Base-by-base conservation (phyloP, 2,888 invertebrate species). In the Rhorus exstirpatorius region DNA sequence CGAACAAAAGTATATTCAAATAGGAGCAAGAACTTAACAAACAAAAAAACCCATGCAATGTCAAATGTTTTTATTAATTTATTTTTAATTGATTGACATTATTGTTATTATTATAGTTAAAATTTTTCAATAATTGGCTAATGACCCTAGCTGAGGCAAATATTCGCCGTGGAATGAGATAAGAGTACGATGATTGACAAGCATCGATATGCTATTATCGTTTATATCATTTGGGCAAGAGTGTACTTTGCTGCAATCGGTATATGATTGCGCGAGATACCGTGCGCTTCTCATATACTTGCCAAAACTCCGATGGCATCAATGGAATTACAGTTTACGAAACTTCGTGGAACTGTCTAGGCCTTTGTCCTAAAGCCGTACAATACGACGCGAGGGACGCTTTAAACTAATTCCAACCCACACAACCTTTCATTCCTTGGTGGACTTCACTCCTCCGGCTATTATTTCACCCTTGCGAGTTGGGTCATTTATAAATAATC, bases 171-270 rank as follows among this genome's bases (percentile, higher is more conserved):
- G n/a, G 38, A 38, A 8, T 38, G 8, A 38, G 10, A 38, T 38
- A 38, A 10, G 8, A 38, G 38, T 38, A 38, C 24, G 12, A 49
- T 10, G 10, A 17, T 44, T 24, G 58, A 58, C 6, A 8, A 41
- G 51, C 26, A 51, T 49, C 60, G 10, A 53, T 44, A 12, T 53
- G 55, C 63, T 76, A 83, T 83, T 83, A 68, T 78, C 67, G 84
- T 86, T 85, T 74, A 85, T 74, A 85, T 85, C 70, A 82, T 80
- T 65, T 84, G 85, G 85, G 85, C 81, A 68, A 61, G 63, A 1
- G 60, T 38, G 61, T 8, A 24, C 17, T 1, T 60, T 26, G 35
- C 12, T 58, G 49, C 67, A 38, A 76, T 67, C 76, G 67, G 58
- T 38, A 38, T 53, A 65, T n/a, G 60, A 21, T 41, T 26, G 12